phyloP scores from a whole-genome alignment of 2,113 vertebrate genomes.

The Phaethornis superciliosus region DNA sequence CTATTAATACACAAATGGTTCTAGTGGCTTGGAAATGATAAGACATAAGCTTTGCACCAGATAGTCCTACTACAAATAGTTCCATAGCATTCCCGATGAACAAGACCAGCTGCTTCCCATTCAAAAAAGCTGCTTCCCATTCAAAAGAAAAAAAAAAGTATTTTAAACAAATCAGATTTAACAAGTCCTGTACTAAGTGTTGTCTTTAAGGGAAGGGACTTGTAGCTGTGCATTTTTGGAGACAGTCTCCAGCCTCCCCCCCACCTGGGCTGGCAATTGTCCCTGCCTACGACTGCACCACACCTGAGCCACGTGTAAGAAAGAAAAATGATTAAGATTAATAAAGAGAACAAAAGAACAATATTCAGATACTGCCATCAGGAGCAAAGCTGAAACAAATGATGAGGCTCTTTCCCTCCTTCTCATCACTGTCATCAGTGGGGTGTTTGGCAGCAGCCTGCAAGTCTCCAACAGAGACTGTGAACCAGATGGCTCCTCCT shows the following conservation, averaged over 20 bases:
- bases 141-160: not conserved
- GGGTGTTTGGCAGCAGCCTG: not conserved
- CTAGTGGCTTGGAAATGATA: not conserved
- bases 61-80: accelerated
- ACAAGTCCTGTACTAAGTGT: not conserved
- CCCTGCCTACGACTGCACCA: not conserved
- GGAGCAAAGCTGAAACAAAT: not conserved
- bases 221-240: accelerated
- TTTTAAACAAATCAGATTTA: not conserved
- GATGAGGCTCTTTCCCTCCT: not conserved
- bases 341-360: not conserved
- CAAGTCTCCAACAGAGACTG: not conserved
- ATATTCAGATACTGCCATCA: not conserved
- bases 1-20: not conserved
- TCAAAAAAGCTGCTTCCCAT: not conserved
- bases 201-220: not conserved
- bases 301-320: not conserved
- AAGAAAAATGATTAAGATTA: not conserved
- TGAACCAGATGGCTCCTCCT: accelerated
- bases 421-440: too few relatives aligned
- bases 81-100: not conserved
- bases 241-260: not conserved
- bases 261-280: accelerated
- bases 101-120: not conserved
- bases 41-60: not conserved